Conservation (phyloP, 1,140 invertebrate species). For the Orchesella cincta region DNA sequence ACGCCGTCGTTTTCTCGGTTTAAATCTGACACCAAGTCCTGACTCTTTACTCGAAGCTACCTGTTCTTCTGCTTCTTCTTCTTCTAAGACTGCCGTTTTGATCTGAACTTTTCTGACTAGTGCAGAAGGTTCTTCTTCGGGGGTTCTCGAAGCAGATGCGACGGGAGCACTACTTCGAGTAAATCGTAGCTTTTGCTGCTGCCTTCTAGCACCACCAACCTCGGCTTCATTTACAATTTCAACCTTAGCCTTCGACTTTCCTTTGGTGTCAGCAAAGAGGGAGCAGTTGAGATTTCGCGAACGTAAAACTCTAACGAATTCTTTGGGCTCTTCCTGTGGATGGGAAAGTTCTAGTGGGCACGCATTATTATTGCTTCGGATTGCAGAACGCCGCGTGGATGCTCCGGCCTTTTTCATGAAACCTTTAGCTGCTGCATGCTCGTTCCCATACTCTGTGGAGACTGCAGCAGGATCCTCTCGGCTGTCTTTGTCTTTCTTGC, state of each 20-base stretch:
- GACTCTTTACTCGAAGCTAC: no score
- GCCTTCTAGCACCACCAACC: neutral
- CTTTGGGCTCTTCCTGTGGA: neutral
- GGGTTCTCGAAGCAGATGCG: neutral
- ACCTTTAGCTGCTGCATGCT: neutral
- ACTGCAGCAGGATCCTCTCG: no score
- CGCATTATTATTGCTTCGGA: neutral
- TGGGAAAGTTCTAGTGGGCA: neutral
- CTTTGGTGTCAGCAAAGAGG: neutral
- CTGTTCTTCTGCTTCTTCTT: neutral
- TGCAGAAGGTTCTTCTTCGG: neutral
- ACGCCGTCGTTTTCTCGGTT: neutral
- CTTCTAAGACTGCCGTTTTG: neutral
- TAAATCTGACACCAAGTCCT: neutral
- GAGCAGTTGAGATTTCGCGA: slow-evolving; percentile 17
- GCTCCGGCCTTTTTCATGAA: neutral
- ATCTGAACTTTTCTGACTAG: neutral
- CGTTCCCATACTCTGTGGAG: no score
- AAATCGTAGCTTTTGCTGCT: neutral
- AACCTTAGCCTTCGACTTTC: neutral
- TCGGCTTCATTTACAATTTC: neutral
- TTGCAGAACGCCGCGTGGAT: neutral
- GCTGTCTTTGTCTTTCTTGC: neutral
- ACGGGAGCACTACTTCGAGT: neutral
- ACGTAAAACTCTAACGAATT: neutral